Evolutionary conservation across 2,888 invertebrate species (phyloP).

Genomic region (Mechanitis mazaeus): DNA sequence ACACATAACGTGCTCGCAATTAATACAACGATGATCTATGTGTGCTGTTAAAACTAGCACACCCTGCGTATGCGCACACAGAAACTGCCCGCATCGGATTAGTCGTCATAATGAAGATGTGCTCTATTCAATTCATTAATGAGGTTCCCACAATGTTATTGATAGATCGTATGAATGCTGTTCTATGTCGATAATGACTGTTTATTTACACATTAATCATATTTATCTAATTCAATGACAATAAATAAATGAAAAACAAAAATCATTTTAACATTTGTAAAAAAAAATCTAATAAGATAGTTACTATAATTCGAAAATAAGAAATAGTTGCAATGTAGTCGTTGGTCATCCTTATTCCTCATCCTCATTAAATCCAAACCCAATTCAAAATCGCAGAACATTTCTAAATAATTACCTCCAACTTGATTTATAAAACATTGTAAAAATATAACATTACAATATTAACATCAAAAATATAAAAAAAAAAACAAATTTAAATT

Average conservation of each 20-base stretch:
- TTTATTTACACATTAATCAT: conserved; percentile 54
- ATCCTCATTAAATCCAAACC: conserved; percentile 64
- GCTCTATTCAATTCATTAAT: conserved; percentile 68
- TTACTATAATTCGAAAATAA: conserved; percentile 33
- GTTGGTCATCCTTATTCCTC: conserved; percentile 57
- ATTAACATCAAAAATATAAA: conserved; percentile 59
- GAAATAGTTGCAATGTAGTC: conserved; percentile 57
- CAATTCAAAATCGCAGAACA: conserved; percentile 69
- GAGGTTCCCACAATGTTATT: conserved; percentile 62
- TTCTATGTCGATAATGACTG: conserved; percentile 53
- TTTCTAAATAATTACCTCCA: conserved; percentile 70
- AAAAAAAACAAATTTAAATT: neutral
- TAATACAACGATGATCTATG: conserved; percentile 49
- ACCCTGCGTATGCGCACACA: conserved; percentile 43
- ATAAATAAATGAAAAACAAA: neutral
- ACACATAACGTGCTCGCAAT: conserved; percentile 48
- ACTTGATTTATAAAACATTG: conserved; percentile 69
- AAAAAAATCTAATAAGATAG: too few relatives aligned
- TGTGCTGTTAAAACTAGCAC: conserved; percentile 33
- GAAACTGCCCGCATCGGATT: conserved; percentile 57
- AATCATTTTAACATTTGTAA: too few relatives aligned
- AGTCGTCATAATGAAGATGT: conserved; percentile 64
- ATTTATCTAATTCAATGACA: conserved; percentile 46
- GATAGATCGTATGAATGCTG: conserved; percentile 48
- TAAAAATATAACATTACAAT: conserved; percentile 46